These are phyloP conservation scores for Torymus tubicola DNA, from an alignment of 2,888 invertebrate species.

Conservation along the genomic window DNA sequence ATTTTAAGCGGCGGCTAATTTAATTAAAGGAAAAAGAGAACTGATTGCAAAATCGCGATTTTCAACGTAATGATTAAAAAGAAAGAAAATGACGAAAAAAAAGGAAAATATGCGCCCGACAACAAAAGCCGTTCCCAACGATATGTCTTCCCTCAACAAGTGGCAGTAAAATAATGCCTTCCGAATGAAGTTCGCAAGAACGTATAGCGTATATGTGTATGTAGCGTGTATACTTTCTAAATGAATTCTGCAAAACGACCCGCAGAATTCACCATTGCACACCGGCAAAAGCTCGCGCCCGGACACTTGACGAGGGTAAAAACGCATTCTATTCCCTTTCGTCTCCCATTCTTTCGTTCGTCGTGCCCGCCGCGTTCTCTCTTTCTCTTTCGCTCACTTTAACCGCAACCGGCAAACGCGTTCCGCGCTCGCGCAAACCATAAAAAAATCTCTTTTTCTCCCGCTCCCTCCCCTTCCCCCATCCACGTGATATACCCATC, in stretches of 20 bases:
- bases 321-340: background rate
- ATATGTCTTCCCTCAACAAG: background rate
- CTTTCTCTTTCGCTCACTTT: background rate
- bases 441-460: too few species aligned
- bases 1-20: too few species aligned
- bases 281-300: slow-evolving; percentile 3
- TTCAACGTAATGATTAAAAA: too few species aligned
- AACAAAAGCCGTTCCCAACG: background rate
- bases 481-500: too few species aligned
- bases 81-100: too few species aligned
- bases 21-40: too few species aligned
- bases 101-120: too few species aligned
- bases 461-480: too few species aligned
- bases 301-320: slow-evolving; percentile 52
- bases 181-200: background rate
- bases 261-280: slow-evolving; percentile 3
- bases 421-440: background rate
- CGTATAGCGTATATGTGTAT: too few species aligned
- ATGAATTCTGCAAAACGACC: slow-evolving; percentile 38
- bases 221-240: background rate
- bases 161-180: background rate
- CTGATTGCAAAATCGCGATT: too few species aligned
- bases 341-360: background rate
- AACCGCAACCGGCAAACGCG: background rate
- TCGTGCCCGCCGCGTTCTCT: too few species aligned